A percentile compares a stretch with the other conserved stretches of the same genome.
phyloP scores from a whole-genome alignment of 1,140 invertebrate species.

The Neodiprion lecontei region DNA sequence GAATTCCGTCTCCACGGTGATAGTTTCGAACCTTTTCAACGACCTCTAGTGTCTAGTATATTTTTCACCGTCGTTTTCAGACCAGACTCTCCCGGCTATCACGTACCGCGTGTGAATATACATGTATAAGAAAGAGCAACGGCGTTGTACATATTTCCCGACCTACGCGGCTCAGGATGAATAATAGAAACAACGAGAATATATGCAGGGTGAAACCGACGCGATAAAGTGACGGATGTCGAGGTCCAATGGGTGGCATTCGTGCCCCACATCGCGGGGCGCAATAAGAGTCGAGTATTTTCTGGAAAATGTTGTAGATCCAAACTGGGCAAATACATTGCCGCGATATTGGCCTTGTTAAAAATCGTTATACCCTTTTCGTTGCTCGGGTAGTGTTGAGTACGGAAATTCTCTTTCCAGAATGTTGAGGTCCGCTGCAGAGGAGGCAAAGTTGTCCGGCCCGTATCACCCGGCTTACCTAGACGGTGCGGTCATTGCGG shows the following conservation, averaged over 20 bases:
- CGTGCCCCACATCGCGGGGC: background rate
- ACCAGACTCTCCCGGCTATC: no score
- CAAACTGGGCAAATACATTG: background rate
- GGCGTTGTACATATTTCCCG: no score
- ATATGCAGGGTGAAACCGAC: background rate
- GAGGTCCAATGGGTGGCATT: background rate
- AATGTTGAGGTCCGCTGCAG: no score
- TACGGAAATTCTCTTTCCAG: no score
- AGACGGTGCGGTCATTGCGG: background rate
- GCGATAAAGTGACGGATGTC: constrained; percentile 2
- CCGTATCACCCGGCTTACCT: background rate
- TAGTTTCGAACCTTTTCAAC: no score
- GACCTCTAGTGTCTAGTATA: background rate
- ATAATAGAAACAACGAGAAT: constrained; percentile 1
- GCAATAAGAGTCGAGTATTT: background rate
- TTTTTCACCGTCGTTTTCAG: background rate
- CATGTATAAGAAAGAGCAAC: no score
- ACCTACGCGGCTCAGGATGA: background rate
- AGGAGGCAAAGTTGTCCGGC: no score
- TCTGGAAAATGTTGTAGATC: background rate
- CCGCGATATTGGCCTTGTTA: background rate
- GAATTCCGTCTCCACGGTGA: no score
- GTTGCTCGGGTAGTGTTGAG: background rate
- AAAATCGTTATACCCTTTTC: background rate
- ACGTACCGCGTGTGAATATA: no score